Conservation (phyloP, 2,888 invertebrate genomes). For the Antitype chi region DNA sequence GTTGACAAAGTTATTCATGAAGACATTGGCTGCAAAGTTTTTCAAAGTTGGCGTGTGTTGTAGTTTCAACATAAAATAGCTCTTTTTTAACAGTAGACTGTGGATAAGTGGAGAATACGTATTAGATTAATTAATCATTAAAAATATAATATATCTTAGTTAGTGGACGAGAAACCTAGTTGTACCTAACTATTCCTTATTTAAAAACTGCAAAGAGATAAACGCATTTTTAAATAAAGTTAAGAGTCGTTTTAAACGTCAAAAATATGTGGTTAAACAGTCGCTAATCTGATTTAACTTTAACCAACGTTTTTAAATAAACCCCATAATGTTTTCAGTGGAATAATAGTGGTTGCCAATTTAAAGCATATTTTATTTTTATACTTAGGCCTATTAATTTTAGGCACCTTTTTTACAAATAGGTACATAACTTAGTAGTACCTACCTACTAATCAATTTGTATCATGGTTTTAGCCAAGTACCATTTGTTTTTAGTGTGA, state of each 20-base stretch:
- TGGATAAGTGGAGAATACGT: neutral
- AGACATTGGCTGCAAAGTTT: neutral
- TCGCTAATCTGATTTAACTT: no score
- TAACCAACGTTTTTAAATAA: no score
- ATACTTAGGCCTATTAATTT: neutral
- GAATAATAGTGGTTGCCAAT: fast-evolving
- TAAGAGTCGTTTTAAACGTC: no score
- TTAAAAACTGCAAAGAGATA: neutral
- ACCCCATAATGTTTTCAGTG: no score
- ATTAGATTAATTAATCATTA: neutral
- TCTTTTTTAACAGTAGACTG: neutral
- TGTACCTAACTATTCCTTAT: neutral
- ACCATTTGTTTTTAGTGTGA: neutral
- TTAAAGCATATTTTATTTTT: no score
- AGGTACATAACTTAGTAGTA: no score
- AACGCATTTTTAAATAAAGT: no score
- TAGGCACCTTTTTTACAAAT: neutral
- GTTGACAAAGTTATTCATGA: neutral
- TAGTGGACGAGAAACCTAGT: neutral
- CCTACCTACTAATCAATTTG: no score
- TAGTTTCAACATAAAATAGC: neutral
- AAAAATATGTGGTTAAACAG: no score
- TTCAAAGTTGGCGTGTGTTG: neutral
- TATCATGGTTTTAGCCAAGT: neutral
- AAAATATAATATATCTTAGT: neutral